A percentile compares a stretch with the other conserved stretches of the same genome.
Evolutionary conservation across 1,140 invertebrate species (phyloP).

Genomic region (Lepidotrigona ventralis): DNA sequence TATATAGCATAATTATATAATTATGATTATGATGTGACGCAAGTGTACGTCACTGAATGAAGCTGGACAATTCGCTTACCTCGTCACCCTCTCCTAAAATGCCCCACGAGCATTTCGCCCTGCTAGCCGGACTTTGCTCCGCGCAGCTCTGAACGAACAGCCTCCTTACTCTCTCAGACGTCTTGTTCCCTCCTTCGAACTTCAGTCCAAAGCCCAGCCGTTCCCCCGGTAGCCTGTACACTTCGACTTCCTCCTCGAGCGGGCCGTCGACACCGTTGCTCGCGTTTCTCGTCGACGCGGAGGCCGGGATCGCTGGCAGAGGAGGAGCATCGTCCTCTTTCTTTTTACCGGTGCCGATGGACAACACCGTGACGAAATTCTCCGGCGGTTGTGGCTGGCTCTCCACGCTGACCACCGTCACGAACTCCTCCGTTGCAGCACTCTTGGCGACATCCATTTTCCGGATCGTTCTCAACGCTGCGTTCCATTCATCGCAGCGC

Average conservation of each 20-base stretch:
- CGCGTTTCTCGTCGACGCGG: slow-evolving; percentile 32
- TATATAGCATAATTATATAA: no score
- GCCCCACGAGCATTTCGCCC: slow-evolving; percentile 89
- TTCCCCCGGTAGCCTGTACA: slow-evolving; percentile 92
- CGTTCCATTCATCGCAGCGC: slow-evolving; percentile 53
- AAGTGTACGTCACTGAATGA: no score
- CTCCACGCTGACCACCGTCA: slow-evolving; percentile 87
- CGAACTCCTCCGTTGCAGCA: slow-evolving; percentile 80
- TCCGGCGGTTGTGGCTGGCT: slow-evolving; percentile 70
- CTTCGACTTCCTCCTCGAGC: slow-evolving; percentile 86
- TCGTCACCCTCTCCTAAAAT: slow-evolving; percentile 91
- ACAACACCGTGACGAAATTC: slow-evolving; percentile 79
- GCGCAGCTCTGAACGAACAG: slow-evolving; percentile 95
- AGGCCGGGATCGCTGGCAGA: not conserved
- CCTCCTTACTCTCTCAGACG: slow-evolving; percentile 85
- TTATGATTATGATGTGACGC: no score
- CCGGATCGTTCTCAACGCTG: slow-evolving; percentile 31
- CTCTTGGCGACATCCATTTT: slow-evolving; percentile 67
- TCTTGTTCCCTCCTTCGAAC: slow-evolving; percentile 93
- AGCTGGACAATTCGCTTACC: slow-evolving; percentile 58
- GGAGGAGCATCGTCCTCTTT: slow-evolving; percentile 65
- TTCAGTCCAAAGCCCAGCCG: slow-evolving; percentile 94
- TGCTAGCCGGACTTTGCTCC: slow-evolving; percentile 91
- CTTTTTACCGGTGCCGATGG: slow-evolving; percentile 78
- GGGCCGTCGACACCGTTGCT: slow-evolving; percentile 68